Evolutionary conservation across 2,797 vertebrate species (phyloP).

Genomic region (Coregonus sp.): DNA sequence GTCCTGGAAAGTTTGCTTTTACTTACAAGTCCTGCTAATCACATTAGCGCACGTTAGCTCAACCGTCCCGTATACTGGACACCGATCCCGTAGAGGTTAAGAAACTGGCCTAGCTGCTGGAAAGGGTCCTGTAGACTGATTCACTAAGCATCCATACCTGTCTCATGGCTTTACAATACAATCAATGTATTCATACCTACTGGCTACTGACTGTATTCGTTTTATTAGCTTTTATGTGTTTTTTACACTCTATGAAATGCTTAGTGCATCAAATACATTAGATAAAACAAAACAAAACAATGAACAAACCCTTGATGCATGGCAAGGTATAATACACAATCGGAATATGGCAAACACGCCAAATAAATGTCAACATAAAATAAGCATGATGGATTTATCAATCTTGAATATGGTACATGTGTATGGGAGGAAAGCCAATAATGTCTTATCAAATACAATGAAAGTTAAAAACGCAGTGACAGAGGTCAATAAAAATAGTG

Average conservation of each 20-base stretch:
- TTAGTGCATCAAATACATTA: background rate
- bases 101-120: background rate
- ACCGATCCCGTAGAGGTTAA: background rate
- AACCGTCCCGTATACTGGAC: no score
- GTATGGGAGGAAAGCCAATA: background rate
- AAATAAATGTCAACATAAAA: background rate
- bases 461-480: constrained; percentile 43
- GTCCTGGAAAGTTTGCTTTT: no score
- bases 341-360: background rate
- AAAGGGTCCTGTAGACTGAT: background rate
- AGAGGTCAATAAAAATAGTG: constrained; percentile 40
- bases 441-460: background rate
- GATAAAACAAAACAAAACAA: background rate
- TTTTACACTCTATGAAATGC: background rate
- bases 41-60: no score
- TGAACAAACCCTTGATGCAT: background rate
- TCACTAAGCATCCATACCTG: background rate
- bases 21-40: no score
- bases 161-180: background rate
- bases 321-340: background rate
- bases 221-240: background rate
- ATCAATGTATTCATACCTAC: background rate
- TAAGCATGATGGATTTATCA: background rate
- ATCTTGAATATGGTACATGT: background rate
- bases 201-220: background rate